These are phyloP conservation scores for Drosophila atroscutellata DNA, from an alignment of 2,888 invertebrate genomes.

Conservation along the genomic window DNA sequence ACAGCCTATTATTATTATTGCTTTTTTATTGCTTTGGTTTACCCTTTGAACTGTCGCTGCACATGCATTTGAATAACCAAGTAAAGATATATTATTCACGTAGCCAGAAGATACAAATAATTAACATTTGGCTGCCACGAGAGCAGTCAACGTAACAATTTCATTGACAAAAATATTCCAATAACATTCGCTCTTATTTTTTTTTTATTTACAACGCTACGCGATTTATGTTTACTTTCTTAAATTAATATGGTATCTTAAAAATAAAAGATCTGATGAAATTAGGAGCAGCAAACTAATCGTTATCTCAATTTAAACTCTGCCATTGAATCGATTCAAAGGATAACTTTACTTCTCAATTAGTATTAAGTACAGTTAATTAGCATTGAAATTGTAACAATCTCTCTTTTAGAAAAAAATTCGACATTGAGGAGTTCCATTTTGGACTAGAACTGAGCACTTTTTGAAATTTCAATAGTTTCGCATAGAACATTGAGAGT, in stretches of 20 bases:
- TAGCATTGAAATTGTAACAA: background rate
- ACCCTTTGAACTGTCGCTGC: constrained; percentile 36
- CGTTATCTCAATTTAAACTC: background rate
- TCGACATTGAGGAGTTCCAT: constrained; percentile 2
- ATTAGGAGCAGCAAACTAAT: background rate
- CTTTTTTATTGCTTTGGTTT: background rate
- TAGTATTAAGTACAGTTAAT: background rate
- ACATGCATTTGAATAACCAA: background rate
- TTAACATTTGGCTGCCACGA: background rate
- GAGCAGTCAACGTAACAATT: background rate
- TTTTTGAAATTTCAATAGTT: constrained; percentile 25
- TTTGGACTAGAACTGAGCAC: constrained; percentile 6
- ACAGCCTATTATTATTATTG: constrained; percentile 27
- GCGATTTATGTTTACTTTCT: background rate
- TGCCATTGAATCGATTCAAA: background rate
- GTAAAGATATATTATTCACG: no score
- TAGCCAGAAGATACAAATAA: background rate
- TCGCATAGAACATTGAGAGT: constrained; percentile 16
- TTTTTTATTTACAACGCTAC: background rate
- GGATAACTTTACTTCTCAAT: background rate
- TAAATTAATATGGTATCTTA: background rate
- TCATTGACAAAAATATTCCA: background rate
- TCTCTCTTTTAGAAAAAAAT: background rate
- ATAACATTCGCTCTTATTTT: background rate
- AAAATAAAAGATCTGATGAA: background rate